phyloP scores from a whole-genome alignment of 2,113 vertebrate species.

The Notiomystis cincta region DNA sequence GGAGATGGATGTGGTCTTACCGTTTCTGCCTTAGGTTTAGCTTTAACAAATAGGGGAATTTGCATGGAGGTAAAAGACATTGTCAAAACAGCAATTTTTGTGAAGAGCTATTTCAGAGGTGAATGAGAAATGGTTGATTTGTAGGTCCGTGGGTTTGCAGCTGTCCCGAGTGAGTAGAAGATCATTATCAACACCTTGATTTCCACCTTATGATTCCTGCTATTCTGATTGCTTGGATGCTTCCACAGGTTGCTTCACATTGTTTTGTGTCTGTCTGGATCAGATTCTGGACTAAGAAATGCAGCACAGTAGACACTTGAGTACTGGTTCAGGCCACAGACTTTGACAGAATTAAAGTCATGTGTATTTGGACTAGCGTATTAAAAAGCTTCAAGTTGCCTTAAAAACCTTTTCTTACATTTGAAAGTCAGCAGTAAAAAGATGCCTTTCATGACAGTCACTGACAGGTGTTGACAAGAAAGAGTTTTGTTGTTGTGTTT shows the following conservation, averaged over 20 bases:
- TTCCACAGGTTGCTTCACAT: neutral
- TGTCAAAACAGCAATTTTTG: neutral
- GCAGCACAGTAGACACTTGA: neutral
- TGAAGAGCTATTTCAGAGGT: neutral
- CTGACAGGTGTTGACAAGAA: neutral
- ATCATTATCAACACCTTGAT: neutral
- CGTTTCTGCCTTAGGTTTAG: neutral
- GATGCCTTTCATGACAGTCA: neutral
- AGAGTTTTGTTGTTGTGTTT: neutral
- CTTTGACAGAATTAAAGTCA: neutral
- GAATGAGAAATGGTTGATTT: neutral
- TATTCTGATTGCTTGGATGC: neutral
- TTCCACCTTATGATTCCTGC: neutral
- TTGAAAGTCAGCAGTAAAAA: neutral
- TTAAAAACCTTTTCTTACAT: neutral
- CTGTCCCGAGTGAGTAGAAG: neutral
- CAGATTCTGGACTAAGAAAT: neutral
- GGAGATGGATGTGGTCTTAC: neutral
- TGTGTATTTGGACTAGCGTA: neutral
- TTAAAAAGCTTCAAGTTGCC: neutral
- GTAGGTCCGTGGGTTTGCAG: neutral
- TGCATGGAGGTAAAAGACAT: neutral
- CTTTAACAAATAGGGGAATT: neutral
- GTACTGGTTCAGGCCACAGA: neutral
- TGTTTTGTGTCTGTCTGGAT: neutral